A percentile compares a stretch with the other conserved stretches of the same genome.
Evolutionary conservation across 2,888 invertebrate genomes (phyloP).

Genomic region (Nephrotoma flavescens): DNA sequence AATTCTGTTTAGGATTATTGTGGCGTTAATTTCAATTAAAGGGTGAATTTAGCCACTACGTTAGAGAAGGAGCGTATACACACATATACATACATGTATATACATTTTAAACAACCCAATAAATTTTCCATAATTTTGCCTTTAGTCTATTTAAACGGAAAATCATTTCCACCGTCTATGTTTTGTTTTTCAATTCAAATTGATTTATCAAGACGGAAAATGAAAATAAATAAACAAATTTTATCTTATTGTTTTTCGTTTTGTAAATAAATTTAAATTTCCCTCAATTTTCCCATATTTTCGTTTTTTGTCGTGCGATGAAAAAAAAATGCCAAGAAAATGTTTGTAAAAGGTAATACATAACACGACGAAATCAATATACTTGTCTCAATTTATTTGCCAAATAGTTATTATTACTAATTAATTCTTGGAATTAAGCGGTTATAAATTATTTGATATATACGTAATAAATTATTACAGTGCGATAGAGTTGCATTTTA

Average conservation of each 20-base stretch:
- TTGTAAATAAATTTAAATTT: background rate
- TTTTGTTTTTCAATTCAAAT: background rate
- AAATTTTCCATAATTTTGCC: background rate
- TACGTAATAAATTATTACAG: background rate
- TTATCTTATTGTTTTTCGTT: background rate
- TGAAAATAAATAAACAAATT: background rate
- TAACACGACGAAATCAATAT: no score
- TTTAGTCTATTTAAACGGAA: background rate
- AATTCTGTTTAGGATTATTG: background rate
- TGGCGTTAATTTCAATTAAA: background rate
- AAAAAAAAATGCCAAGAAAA: background rate
- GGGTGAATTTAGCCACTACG: background rate
- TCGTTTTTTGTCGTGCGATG: background rate
- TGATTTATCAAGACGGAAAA: background rate
- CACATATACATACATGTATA: no score
- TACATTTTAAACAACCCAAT: background rate
- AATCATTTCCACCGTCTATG: background rate
- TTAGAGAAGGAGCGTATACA: no score
- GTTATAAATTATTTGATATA: background rate
- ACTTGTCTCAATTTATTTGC: no score
- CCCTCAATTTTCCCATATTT: background rate
- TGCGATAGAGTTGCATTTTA: background rate
- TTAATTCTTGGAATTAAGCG: background rate
- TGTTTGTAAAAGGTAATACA: no score
- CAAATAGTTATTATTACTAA: background rate